Conservation (phyloP, 1,140 invertebrate genomes). For the Brachystomella parvula region DNA sequence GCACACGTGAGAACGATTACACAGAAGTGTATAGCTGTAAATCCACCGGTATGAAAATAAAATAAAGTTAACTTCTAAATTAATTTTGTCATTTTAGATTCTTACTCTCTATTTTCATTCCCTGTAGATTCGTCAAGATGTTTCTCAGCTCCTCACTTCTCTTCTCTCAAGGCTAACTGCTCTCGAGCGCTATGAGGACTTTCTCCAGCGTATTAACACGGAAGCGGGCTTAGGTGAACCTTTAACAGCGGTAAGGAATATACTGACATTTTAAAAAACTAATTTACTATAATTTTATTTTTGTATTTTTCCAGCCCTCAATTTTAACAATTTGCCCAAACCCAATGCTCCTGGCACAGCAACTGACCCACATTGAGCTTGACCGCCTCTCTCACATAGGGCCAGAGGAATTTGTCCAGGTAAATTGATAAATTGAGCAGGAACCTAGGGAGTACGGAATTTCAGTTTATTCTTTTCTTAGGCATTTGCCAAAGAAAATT, state of each 20-base stretch:
- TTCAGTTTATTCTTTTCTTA: constrained; percentile 50
- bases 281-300: not conserved
- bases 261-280: not conserved
- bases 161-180: constrained; percentile 45
- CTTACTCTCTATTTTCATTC: not conserved
- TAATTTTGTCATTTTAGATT: not conserved
- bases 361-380: constrained; percentile 89
- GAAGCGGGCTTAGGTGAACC: constrained; percentile 48
- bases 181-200: constrained; percentile 49
- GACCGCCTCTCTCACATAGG: constrained; percentile 89
- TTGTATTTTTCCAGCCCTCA: constrained; percentile 25
- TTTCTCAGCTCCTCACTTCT: constrained; percentile 46
- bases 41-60: constrained; percentile 44
- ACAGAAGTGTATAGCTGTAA: constrained; percentile 63
- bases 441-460: not conserved
- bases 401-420: constrained; percentile 89
- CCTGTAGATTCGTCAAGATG: constrained; percentile 42
- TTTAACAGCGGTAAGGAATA: constrained; percentile 47
- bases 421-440: constrained; percentile 5
- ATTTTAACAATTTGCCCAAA: constrained; percentile 57
- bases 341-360: constrained; percentile 77
- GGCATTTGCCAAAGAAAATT: constrained; percentile 79
- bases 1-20: constrained; percentile 81
- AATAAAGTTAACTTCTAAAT: not conserved
- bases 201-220: constrained; percentile 51